phyloP scores from a whole-genome alignment of 1,140 invertebrate species.

The Drosophila rufa region DNA sequence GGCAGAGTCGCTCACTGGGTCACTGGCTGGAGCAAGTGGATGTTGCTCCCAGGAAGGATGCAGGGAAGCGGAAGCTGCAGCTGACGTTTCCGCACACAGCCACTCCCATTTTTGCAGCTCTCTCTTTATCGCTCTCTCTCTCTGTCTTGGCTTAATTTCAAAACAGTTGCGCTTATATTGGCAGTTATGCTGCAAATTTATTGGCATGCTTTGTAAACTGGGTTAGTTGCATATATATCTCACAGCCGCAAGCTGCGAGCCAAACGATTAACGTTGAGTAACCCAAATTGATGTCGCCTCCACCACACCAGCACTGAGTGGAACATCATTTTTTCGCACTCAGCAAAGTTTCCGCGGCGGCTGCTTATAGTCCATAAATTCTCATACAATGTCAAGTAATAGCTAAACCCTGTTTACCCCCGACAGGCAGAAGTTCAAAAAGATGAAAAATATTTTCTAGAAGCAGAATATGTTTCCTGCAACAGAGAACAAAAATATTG shows the following conservation, averaged over 20 bases:
- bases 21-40: conserved; percentile 29
- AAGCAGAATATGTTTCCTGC: neutral
- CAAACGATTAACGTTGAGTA: conserved; percentile 56
- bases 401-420: conserved; percentile 43
- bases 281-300: conserved; percentile 49
- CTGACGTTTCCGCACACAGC: conserved; percentile 33
- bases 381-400: conserved; percentile 48
- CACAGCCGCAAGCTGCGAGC: conserved; percentile 47
- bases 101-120: conserved; percentile 3
- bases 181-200: conserved; percentile 59
- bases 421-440: conserved; percentile 17
- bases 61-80: conserved; percentile 39
- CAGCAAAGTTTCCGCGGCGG: conserved; percentile 30
- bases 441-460: conserved; percentile 16
- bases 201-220: conserved; percentile 56
- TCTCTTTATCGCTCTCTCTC: neutral
- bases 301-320: neutral
- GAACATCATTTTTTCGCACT: conserved; percentile 50
- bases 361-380: conserved; percentile 49
- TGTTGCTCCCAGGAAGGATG: conserved; percentile 14
- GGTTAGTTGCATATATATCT: conserved; percentile 51
- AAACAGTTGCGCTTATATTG: conserved; percentile 63
- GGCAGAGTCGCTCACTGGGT: conserved; percentile 55
- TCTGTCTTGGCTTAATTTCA: conserved; percentile 57
- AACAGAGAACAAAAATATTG: neutral